These are phyloP conservation scores for Naso thynnoides DNA, from an alignment of 2,797 vertebrate species.

Conservation along the genomic window DNA sequence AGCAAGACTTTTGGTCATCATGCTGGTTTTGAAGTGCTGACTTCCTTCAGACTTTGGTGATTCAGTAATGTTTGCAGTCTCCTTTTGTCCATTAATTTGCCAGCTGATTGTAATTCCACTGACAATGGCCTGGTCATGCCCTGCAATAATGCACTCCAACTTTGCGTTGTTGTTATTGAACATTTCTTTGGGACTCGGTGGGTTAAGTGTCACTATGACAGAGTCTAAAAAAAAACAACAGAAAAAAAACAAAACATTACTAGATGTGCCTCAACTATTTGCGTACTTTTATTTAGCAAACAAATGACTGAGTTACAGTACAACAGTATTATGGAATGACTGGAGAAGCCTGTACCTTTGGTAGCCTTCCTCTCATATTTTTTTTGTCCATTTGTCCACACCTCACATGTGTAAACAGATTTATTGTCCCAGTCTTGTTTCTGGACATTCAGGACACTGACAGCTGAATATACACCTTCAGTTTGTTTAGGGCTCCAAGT, in stretches of 20 bases:
- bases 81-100: background rate
- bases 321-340: background rate
- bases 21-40: slow-evolving; percentile 17
- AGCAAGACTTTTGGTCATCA: accelerated
- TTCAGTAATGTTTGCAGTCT: accelerated
- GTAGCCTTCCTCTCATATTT: background rate
- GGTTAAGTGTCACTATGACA: slow-evolving; percentile 1
- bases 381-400: background rate
- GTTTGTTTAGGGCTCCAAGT: accelerated
- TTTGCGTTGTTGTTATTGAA: background rate
- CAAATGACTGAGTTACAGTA: background rate
- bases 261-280: background rate
- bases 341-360: slow-evolving; percentile 14
- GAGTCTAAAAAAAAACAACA: background rate
- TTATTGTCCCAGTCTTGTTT: background rate
- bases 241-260: background rate
- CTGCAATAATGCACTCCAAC: slow-evolving; percentile 24
- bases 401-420: slow-evolving; percentile 20
- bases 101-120: background rate
- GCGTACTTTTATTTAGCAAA: background rate
- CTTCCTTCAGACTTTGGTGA: accelerated
- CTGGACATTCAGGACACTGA: slow-evolving; percentile 23
- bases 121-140: accelerated
- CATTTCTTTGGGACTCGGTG: background rate
- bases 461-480: background rate